Evolutionary conservation across 2,797 vertebrate species (phyloP), one percentile per base, ranked within the genome.

Genomic region (Limosa lapponica): DNA sequence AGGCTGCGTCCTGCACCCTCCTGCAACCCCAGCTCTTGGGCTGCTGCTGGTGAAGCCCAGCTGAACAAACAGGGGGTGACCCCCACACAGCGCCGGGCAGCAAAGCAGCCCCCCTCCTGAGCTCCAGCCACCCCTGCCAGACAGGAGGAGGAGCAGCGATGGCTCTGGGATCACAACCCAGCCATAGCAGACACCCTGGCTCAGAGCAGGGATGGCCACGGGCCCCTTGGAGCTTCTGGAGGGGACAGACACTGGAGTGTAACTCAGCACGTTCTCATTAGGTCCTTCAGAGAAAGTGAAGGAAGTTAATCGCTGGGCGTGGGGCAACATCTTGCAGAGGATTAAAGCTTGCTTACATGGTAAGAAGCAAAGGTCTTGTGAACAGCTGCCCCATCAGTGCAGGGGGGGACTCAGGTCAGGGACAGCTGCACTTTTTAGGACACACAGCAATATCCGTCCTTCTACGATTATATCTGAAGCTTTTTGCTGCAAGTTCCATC

Each of bases 191-290:
- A 25, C 25, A 41, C 1, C 44, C 44, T 4, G 3, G 54, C 18
- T 39, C 23, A 3, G 43, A 80, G 73, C 66, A 13, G 36, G 13
- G 39, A 62, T 0, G 0, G 44, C 28, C 39, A 41, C 1, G 0
- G 5, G 28, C 25, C n/a, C 62, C 67, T 48, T 1, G 0, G n/a
- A 48, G 41, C 71, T 46, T n/a, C 30, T 6, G 1, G n/a, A 62
- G 11, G 18, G 55, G 54, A 37, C 0, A 1, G 75, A 41, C 27
- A 27, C 6, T 0, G 0, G 0, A 5, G 8, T 6, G 32, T 6
- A 65, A 41, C 36, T 67, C 43, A 4, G 30, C 20, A 34, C 3
- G 1, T 65, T 87, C 81, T 84, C 13, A 5, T 52, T 22, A 87
- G 34, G 34, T 55, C 55, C 61, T 70, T 57, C 52, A 28, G 37